These are phyloP conservation scores for Channa striata DNA, from an alignment of 2,797 vertebrate genomes.

Conservation along the genomic window DNA sequence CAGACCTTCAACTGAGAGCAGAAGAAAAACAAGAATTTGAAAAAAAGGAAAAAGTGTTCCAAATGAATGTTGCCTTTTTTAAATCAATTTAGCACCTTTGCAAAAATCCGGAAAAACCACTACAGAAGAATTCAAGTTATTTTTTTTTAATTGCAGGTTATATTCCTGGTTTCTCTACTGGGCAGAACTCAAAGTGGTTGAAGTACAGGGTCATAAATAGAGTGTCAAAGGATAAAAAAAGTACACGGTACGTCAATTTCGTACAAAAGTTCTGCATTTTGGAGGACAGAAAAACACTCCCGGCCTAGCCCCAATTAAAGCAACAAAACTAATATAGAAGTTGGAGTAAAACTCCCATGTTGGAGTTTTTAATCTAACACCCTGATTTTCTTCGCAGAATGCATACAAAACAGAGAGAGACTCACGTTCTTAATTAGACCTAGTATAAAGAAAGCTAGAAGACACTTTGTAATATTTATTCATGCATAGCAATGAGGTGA, in stretches of 20 bases:
- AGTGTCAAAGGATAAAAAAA: constrained; percentile 44
- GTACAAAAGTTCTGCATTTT: constrained; percentile 52
- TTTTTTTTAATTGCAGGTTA: constrained; percentile 1
- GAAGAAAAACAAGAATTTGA: constrained; percentile 29
- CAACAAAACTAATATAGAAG: constrained; percentile 47
- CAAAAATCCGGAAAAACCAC: constrained; percentile 4
- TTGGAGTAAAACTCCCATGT: constrained; percentile 32
- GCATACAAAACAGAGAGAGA: constrained; percentile 48
- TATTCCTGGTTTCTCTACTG: constrained; percentile 26
- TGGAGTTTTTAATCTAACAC: constrained; percentile 29
- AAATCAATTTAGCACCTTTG: constrained; percentile 24
- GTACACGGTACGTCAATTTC: constrained; percentile 40
- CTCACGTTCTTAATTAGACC: constrained; percentile 62
- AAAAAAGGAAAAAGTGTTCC: constrained; percentile 26
- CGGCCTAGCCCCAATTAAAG: constrained; percentile 66
- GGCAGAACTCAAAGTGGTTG: constrained; percentile 22
- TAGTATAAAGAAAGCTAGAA: constrained; percentile 48
- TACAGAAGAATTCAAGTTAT: constrained; percentile 17
- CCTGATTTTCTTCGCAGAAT: constrained; percentile 27
- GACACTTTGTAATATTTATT: constrained; percentile 53
- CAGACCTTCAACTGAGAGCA: constrained; percentile 47
- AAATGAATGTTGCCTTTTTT: constrained; percentile 40
- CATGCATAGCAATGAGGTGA: constrained; percentile 38
- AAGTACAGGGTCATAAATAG: constrained; percentile 29
- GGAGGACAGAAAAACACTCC: constrained; percentile 35